Evolutionary conservation across 2,888 invertebrate species (phyloP).

Genomic region (Heliconius ismenius): DNA sequence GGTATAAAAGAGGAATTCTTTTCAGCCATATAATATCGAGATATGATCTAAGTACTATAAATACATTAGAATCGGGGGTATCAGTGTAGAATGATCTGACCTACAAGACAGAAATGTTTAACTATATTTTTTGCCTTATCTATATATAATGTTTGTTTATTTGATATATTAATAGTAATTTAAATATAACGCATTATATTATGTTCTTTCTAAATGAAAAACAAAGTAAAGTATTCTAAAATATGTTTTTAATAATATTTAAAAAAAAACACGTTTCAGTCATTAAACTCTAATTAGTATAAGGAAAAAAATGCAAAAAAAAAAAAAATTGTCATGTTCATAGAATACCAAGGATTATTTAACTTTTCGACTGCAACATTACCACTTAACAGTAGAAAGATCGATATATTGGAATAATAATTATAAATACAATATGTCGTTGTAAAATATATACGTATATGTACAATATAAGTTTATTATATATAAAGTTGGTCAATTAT

Average conservation of each 20-base stretch:
- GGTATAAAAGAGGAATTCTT: conserved; percentile 15
- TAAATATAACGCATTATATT: neutral
- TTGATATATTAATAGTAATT: neutral
- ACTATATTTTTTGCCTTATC: neutral
- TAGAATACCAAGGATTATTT: no score
- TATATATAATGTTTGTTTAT: neutral
- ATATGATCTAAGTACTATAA: conserved; percentile 13
- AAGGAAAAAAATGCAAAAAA: no score
- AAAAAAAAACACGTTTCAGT: no score
- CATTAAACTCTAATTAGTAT: no score
- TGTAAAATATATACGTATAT: neutral
- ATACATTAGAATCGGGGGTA: conserved; percentile 14
- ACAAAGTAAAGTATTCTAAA: no score
- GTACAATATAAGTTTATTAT: neutral
- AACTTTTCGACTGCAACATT: no score
- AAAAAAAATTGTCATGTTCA: no score
- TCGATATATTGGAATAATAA: no score
- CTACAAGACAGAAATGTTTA: neutral
- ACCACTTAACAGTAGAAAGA: no score
- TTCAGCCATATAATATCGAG: conserved; percentile 16
- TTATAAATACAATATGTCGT: neutral
- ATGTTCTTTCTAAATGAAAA: no score
- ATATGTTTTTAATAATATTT: no score
- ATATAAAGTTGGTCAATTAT: conserved; percentile 37
- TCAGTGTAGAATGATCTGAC: conserved; percentile 9